Evolutionary conservation across 2,797 vertebrate species (phyloP).

Genomic region (Acrocephalus scirpaceus): DNA sequence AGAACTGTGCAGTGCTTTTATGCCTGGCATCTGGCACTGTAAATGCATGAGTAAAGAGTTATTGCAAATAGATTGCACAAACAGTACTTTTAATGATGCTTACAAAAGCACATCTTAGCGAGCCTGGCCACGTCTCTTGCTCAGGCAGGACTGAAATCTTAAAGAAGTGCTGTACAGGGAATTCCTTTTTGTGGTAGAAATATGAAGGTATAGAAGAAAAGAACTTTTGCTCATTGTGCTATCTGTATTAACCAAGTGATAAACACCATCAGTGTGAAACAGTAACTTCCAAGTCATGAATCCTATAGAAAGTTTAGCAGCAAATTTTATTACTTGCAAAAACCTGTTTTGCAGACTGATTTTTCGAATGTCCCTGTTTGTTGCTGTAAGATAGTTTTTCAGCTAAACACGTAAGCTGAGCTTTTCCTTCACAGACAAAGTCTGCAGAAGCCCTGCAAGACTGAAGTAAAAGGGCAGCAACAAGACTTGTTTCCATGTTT

Average conservation of each 20-base stretch:
- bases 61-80: constrained; percentile 29
- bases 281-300: not conserved
- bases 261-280: not conserved
- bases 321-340: not conserved
- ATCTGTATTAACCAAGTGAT: not conserved
- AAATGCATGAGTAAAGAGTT: constrained; percentile 21
- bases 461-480: not conserved
- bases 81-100: constrained; percentile 13
- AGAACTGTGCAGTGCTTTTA: constrained; percentile 2
- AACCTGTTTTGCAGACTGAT: not conserved
- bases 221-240: not conserved
- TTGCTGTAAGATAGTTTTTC: not conserved
- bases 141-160: not conserved
- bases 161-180: not conserved
- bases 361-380: not conserved
- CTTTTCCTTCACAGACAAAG: not conserved
- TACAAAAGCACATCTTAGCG: not conserved
- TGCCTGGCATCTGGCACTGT: constrained; percentile 17
- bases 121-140: not conserved
- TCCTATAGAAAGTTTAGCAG: not conserved
- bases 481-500: not conserved
- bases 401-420: not conserved
- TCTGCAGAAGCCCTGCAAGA: not conserved
- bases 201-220: not conserved
- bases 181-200: not conserved